Conservation (phyloP, 2,797 vertebrate species). For the Alca torda region DNA sequence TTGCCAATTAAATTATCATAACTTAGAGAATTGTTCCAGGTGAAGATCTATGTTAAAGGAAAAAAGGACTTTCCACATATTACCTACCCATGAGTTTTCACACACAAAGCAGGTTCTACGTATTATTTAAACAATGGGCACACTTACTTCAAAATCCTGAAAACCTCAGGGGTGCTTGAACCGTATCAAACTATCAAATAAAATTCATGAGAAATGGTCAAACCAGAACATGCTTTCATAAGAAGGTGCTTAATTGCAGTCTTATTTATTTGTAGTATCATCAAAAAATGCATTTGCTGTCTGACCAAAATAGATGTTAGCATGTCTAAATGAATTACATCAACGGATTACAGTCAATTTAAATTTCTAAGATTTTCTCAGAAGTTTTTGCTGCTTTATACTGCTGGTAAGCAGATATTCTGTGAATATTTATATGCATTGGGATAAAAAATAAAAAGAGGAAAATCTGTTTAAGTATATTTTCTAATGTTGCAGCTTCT, state of each 20-base stretch:
- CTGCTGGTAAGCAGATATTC: background rate
- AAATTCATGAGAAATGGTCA: background rate
- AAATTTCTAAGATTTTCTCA: background rate
- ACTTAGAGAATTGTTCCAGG: background rate
- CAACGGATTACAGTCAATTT: background rate
- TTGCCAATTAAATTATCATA: background rate
- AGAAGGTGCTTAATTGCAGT: background rate
- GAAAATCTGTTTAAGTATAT: background rate
- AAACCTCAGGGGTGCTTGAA: background rate
- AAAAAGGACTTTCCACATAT: background rate
- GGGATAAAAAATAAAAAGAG: rapidly evolving
- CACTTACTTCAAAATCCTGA: background rate
- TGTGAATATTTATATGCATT: background rate
- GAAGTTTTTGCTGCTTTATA: background rate
- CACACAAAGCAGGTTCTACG: background rate
- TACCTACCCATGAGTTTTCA: background rate
- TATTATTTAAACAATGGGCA: background rate
- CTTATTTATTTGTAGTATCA: background rate
- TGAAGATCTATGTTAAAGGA: background rate
- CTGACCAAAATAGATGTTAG: background rate
- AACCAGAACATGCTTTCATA: background rate
- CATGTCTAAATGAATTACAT: background rate
- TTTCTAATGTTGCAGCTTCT: background rate
- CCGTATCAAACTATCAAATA: background rate
- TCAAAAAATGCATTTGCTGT: background rate